Evolutionary conservation across 23 tunicate species (phyloP), one percentile per base, ranked within the genome.

Genomic region (Ascidia mentula): DNA sequence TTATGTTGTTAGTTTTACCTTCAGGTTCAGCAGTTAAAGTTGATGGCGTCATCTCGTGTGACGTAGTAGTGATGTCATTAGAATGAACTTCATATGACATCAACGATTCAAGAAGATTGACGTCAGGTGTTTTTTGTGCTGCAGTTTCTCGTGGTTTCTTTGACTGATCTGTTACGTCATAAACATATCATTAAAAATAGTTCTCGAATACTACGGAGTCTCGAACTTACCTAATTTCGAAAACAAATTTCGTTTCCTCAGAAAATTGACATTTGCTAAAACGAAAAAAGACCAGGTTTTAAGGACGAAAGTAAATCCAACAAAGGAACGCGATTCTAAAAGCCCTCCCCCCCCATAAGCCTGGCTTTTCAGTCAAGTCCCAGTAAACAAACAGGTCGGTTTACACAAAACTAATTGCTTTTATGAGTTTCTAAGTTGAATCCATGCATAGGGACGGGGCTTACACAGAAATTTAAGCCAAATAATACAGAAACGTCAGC

Each of bases 391-490:
- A 1, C n/a, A n/a, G 13, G 65, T 53, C 24, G 65, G 65, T 53
- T 53, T 53, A 53, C 65, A 53, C 22, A 53, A 53, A 26, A 53
- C 65, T 53, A 53, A 53, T 53, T 53, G 65, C 65, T 28, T 53
- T 28, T 6, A 28, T n/a, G n/a, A n/a, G n/a, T n/a, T n/a, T n/a
- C n/a, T n/a, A n/a, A n/a, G n/a, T n/a, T n/a, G n/a, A n/a, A n/a
- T n/a, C n/a, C n/a, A n/a, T n/a, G n/a, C n/a, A n/a, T n/a, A n/a
- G n/a, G n/a, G n/a, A n/a, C n/a, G n/a, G n/a, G n/a, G n/a, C n/a
- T n/a, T n/a, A n/a, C n/a, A n/a, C n/a, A n/a, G n/a, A n/a, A n/a
- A n/a, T n/a, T n/a, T n/a, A n/a, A n/a, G n/a, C n/a, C n/a, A n/a
- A n/a, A n/a, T n/a, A n/a, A n/a, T n/a, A n/a, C n/a, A n/a, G n/a